Conservation (phyloP, 2,888 invertebrate species). For the Ormia ochracea region DNA sequence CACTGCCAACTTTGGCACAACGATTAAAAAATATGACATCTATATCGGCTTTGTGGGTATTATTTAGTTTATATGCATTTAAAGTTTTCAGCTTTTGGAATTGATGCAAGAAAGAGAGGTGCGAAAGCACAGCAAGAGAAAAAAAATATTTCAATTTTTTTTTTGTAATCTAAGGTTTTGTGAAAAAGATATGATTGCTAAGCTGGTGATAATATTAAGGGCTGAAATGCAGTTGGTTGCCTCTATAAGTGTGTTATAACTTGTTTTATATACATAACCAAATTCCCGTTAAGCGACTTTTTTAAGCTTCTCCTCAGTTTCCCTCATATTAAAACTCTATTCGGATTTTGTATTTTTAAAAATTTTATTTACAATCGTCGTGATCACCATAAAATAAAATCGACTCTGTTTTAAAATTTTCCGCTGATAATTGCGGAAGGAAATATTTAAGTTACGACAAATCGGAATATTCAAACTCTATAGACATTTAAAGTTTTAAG, state of each 20-base stretch:
- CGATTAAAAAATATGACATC: constrained; percentile 91
- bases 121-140: not conserved
- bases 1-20: constrained; percentile 94
- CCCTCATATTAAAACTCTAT: no score
- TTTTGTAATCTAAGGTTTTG: not conserved
- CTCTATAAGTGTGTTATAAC: not conserved
- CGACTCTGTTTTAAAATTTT: no score
- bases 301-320: no score
- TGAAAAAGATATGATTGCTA: not conserved
- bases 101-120: not conserved
- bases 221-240: not conserved
- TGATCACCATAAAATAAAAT: no score
- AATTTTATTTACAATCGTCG: no score
- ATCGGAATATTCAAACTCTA: constrained; percentile 87
- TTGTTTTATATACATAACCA: not conserved
- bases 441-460: constrained; percentile 89
- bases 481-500: constrained; percentile 91
- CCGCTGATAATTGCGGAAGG: no score
- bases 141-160: not conserved
- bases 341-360: no score
- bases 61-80: constrained; percentile 80
- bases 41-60: constrained; percentile 84
- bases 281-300: no score
- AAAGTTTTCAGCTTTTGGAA: constrained; percentile 49
- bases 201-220: not conserved